phyloP scores from a whole-genome alignment of 2,113 vertebrate species.

The Hemiscyllium ocellatum region DNA sequence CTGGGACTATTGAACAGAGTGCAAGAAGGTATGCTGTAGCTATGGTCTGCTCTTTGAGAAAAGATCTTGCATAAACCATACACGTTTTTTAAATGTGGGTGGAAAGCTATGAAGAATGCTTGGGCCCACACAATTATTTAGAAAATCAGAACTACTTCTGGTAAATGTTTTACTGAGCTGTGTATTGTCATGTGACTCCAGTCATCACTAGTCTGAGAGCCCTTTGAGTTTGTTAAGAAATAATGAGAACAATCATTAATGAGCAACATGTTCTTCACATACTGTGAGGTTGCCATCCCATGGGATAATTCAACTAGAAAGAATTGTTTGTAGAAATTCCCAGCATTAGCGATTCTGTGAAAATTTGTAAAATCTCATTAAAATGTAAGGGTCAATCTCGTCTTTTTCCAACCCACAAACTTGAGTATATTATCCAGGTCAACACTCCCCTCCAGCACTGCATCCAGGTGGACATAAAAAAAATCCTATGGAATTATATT shows the following conservation, averaged over 20 bases:
- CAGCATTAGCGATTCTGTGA: not conserved
- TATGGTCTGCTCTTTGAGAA: not conserved
- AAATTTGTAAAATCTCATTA: not conserved
- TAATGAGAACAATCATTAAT: not conserved
- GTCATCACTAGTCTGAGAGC: not conserved
- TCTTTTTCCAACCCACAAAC: not conserved
- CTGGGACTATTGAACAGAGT: not conserved
- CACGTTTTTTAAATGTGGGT: constrained; percentile 12
- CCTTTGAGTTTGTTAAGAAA: not conserved
- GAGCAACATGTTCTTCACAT: not conserved
- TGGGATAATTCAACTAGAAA: not conserved
- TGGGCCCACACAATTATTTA: not conserved
- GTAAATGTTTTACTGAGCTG: not conserved
- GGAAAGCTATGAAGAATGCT: not conserved
- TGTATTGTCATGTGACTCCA: not conserved
- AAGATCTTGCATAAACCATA: not conserved
- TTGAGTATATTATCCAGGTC: not conserved
- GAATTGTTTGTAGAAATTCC: not conserved
- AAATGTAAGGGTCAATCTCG: not conserved
- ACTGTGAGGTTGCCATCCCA: not conserved
- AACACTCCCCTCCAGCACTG: not conserved
- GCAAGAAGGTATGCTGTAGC: not conserved
- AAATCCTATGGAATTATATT: not conserved
- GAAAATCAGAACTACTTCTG: constrained; percentile 2
- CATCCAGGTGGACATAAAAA: not conserved